Conservation (phyloP, 2,113 vertebrate species). For the Thymallus thymallus region DNA sequence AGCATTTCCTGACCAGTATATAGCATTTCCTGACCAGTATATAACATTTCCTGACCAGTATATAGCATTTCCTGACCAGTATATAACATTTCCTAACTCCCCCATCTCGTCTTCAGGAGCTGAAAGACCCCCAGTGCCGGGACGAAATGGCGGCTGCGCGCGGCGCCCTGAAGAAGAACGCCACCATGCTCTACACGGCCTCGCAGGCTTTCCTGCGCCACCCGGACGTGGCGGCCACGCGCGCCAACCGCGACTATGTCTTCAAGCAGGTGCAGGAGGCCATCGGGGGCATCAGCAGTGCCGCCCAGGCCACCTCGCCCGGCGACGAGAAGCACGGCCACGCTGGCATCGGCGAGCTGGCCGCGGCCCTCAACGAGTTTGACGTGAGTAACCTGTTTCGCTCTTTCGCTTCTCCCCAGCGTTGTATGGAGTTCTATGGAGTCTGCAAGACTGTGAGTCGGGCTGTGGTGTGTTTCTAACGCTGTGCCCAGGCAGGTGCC, state of each 20-base stretch:
- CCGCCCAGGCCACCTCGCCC: slow-evolving; percentile 93
- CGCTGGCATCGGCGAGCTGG: slow-evolving; percentile 94
- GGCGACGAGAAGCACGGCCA: slow-evolving; percentile 95
- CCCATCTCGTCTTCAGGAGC: slow-evolving; percentile 74
- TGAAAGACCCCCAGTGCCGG: slow-evolving; percentile 96
- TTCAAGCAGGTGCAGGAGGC: slow-evolving; percentile 99
- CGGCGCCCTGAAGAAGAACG: slow-evolving; percentile 96
- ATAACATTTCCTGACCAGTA: too few species aligned
- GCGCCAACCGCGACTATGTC: slow-evolving; percentile 96
- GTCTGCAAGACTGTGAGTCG: too few species aligned
- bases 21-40: too few species aligned
- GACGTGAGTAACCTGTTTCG: slow-evolving; percentile 81
- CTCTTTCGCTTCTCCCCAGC: neutral
- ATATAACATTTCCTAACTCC: neutral
- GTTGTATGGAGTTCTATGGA: too few species aligned
- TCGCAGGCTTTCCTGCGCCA: slow-evolving; percentile 97
- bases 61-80: neutral
- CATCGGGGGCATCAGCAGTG: slow-evolving; percentile 93
- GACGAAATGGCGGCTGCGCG: slow-evolving; percentile 98
- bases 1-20: too few species aligned
- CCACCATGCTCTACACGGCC: slow-evolving; percentile 96
- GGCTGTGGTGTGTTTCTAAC: too few species aligned
- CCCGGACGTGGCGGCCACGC: slow-evolving; percentile 92
- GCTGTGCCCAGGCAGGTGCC: too few species aligned
- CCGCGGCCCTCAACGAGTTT: slow-evolving; percentile 96